Base-by-base conservation (phyloP, 2,797 vertebrate genomes). In the Myotis pilosus region DNA sequence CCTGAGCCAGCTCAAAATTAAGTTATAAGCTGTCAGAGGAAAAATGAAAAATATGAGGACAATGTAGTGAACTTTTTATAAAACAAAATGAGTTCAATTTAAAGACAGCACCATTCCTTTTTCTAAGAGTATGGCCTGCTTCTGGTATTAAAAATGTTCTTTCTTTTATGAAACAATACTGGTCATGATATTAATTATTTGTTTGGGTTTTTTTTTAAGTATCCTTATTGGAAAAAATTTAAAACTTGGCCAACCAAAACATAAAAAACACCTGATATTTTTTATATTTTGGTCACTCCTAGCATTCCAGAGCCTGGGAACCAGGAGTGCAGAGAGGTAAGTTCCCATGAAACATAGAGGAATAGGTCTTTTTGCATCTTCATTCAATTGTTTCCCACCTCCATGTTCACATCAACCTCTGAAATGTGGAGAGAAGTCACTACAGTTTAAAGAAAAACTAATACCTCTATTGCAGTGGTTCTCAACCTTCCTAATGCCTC, bases 21-120 rank as follows among this genome's bases (percentile, higher is more conserved):
- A 96, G 93, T 95, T 95, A 95, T 86, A 94, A 94, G 28, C 81
- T 96, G 95, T 96, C 93, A 95, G 57, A 95, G 10, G 20, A 62
- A 76, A 95, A 92, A 94, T 80, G 78, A 96, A 97, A 96, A 96
- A 74, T 88, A 57, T 57, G 85, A 92, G 68, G 79, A 90, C 87
- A 83, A 79, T 41, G 64, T 12, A 89, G 78, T 15, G 9, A 16
- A 10, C 7, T 86, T 68, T 94, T 78, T 64, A 23, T 81, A 49
- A 72, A 96, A 83, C 47, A 96, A 92, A 89, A 85, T 83, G 53
- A 96, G 92, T 89, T 92, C 53, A 68, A 38, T 92, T 94, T 80
- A 82, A 94, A 60, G 28, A 82, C 94, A 60, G 28, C n/a, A 66
- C n/a, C 53, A n/a, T 72, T 92, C 13, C 79, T 91, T 89, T 90